These are phyloP conservation scores for Nomada fabriciana DNA, from an alignment of 2,888 invertebrate genomes.

Conservation along the genomic window DNA sequence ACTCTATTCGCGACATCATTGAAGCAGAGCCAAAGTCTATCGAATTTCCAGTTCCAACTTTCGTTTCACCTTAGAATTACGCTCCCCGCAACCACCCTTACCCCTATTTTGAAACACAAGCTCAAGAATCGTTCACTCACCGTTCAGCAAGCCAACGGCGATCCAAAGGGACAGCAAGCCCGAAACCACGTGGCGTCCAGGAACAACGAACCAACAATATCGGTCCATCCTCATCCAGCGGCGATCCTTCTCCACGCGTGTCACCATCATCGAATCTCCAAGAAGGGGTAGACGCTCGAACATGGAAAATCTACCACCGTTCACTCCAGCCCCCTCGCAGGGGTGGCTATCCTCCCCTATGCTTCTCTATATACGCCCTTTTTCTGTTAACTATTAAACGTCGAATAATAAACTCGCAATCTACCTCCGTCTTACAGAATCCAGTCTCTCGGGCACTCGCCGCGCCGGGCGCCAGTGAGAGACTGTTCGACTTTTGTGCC, in stretches of 20 bases:
- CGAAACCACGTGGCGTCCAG: conserved; percentile 55
- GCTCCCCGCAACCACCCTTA: too few relatives aligned
- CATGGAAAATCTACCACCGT: conserved; percentile 36
- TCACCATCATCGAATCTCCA: conserved; percentile 25
- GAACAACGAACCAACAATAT: conserved; percentile 19
- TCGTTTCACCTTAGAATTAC: too few relatives aligned
- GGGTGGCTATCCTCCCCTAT: neutral
- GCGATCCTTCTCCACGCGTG: conserved; percentile 1
- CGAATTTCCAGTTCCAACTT: neutral
- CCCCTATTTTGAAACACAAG: too few relatives aligned
- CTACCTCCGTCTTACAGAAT: conserved; percentile 10
- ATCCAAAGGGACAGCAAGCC: conserved; percentile 36
- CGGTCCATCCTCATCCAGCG: conserved; percentile 20
- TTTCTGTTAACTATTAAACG: neutral
- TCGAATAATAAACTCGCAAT: conserved; percentile 32
- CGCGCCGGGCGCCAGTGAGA: conserved; percentile 76
- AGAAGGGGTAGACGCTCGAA: conserved; percentile 1
- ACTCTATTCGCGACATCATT: neutral
- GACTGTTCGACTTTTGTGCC: conserved; percentile 74
- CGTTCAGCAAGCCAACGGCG: conserved; percentile 5
- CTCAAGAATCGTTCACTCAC: conserved; percentile 21
- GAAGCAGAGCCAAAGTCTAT: neutral
- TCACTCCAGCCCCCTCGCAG: conserved; percentile 37
- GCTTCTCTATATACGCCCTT: neutral
- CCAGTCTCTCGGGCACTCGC: conserved; percentile 61